Evolutionary conservation across 2,797 vertebrate genomes (phyloP).

Genomic region (Cirrhinus molitorella): DNA sequence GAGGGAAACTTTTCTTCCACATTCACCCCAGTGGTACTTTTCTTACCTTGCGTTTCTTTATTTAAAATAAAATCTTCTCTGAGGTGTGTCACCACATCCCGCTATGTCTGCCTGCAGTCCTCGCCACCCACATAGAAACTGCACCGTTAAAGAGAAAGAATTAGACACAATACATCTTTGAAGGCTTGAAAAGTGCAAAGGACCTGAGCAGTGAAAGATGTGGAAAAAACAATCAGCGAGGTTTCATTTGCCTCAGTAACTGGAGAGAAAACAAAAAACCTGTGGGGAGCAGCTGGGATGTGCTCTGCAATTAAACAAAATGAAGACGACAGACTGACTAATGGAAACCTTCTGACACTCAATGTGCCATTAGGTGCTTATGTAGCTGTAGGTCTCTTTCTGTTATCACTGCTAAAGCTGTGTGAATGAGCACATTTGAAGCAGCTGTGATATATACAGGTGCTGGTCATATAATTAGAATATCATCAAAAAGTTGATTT

Average conservation of each 20-base stretch:
- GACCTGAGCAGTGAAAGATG: constrained; percentile 17
- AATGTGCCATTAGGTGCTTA: background rate
- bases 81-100: constrained; percentile 8
- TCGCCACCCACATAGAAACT: constrained; percentile 4
- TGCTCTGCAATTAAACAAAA: constrained; percentile 53
- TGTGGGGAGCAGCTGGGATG: constrained; percentile 13
- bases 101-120: constrained; percentile 1
- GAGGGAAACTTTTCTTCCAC: background rate
- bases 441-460: background rate
- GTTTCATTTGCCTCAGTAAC: constrained; percentile 14
- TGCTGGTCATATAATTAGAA: no score
- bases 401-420: constrained; percentile 3
- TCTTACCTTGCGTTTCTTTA: constrained; percentile 5
- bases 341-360: constrained; percentile 23
- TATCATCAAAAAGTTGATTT: no score
- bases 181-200: constrained; percentile 39
- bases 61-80: background rate
- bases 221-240: constrained; percentile 6
- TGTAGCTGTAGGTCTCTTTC: constrained; percentile 13
- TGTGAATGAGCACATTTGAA: constrained; percentile 1
- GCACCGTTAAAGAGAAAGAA: constrained; percentile 22
- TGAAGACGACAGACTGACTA: constrained; percentile 48
- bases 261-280: constrained; percentile 39
- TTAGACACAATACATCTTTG: constrained; percentile 4
- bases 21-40: background rate